These are phyloP conservation scores for Brachionus calyciflorus DNA, from an alignment of 1,140 invertebrate genomes.

Conservation along the genomic window DNA sequence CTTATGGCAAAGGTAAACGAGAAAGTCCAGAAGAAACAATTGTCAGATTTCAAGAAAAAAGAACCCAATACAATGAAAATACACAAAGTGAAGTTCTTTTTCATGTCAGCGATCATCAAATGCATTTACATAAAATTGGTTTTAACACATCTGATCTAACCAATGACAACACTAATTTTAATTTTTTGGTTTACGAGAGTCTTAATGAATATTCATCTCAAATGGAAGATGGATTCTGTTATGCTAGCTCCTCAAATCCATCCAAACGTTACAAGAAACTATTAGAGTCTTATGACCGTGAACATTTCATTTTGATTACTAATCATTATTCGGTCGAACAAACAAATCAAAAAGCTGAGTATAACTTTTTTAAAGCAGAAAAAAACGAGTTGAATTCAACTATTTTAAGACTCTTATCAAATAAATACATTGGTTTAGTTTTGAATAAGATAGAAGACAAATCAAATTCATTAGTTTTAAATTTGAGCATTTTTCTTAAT, in stretches of 20 bases:
- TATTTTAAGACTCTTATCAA: not conserved
- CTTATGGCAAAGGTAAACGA: not conserved
- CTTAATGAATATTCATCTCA: not conserved
- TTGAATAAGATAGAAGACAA: not conserved
- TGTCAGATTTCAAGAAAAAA: constrained; percentile 5
- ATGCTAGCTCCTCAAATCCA: not conserved
- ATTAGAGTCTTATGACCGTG: not conserved
- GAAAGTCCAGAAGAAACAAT: not conserved
- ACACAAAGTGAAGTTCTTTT: not conserved
- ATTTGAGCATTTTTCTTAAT: not conserved
- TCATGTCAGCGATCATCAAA: not conserved
- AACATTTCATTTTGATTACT: not conserved
- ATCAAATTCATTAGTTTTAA: not conserved
- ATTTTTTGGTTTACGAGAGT: constrained; percentile 1
- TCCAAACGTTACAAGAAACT: not conserved
- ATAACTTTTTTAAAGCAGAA: not conserved
- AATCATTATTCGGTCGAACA: not conserved
- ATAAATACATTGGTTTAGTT: not conserved
- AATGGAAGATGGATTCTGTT: not conserved
- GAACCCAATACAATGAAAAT: not conserved
- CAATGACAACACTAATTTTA: not conserved
- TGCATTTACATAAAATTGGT: not conserved
- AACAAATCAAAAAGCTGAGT: not conserved
- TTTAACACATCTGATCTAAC: not conserved
- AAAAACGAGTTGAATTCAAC: not conserved